Percentiles rank a stretch among this genome's conserved stretches.
These are phyloP conservation scores for Schlechtendalia chinensis DNA, from an alignment of 1,140 invertebrate species.

Conservation along the genomic window DNA sequence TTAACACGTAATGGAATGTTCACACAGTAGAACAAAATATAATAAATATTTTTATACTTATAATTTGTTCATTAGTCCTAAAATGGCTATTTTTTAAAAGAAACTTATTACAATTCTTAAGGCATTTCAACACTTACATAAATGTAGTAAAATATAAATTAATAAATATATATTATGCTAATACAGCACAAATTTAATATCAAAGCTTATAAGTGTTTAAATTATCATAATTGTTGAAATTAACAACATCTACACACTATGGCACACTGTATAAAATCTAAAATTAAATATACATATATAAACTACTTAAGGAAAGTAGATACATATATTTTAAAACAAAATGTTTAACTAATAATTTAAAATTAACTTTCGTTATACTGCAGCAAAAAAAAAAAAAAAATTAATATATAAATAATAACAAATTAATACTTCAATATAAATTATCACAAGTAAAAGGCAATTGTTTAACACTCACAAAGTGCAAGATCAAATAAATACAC, in stretches of 20 bases:
- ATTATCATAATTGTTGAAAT: neutral
- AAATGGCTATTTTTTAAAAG: neutral
- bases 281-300: neutral
- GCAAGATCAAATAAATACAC: neutral
- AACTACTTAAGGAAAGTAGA: constrained; percentile 8
- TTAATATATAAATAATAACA: neutral
- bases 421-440: constrained; percentile 22
- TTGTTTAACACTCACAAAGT: constrained; percentile 13
- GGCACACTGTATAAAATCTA: constrained; percentile 33
- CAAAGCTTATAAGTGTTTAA: neutral
- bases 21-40: neutral
- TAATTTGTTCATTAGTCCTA: constrained; percentile 16
- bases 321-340: neutral
- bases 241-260: constrained; percentile 26
- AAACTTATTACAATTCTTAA: neutral
- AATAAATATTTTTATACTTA: neutral
- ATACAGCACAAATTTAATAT: neutral
- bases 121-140: neutral
- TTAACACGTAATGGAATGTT: neutral
- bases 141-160: neutral
- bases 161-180: neutral
- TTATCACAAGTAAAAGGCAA: constrained; percentile 32
- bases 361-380: constrained; percentile 13
- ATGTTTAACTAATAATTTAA: neutral
- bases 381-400: constrained; percentile 8